Evolutionary conservation across 2,797 vertebrate species (phyloP), one percentile per base, ranked within the genome.

Genomic region (Geotrypetes seraphini): DNA sequence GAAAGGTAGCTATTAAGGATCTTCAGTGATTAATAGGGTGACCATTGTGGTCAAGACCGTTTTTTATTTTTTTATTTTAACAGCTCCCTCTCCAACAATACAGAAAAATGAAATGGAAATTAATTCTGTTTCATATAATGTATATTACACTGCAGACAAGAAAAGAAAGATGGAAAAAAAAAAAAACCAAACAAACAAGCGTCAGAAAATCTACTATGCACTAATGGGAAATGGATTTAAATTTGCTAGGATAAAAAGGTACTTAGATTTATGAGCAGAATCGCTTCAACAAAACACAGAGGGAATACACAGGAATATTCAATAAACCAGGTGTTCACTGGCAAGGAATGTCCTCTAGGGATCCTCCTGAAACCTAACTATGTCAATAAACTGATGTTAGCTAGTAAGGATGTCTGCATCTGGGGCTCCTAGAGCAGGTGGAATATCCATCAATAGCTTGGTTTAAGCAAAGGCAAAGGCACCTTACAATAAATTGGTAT

Each of bases 21-120:
- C 33, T 61, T 61, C 61, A 67, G 51, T 61, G 63, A 61, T 52
- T 59, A n/a, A n/a, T n/a, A n/a, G n/a, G n/a, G n/a, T n/a, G n/a
- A n/a, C n/a, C n/a, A n/a, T n/a, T n/a, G n/a, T n/a, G n/a, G n/a
- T n/a, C n/a, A n/a, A n/a, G n/a, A n/a, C n/a, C n/a, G n/a, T n/a
- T n/a, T n/a, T n/a, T n/a, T n/a, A n/a, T n/a, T n/a, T n/a, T n/a
- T n/a, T n/a, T n/a, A n/a, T n/a, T n/a, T n/a, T n/a, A n/a, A n/a
- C n/a, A n/a, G n/a, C n/a, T n/a, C n/a, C n/a, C n/a, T n/a, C n/a
- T n/a, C n/a, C n/a, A n/a, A n/a, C n/a, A n/a, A n/a, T n/a, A n/a
- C n/a, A n/a, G n/a, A n/a, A n/a, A n/a, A n/a, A n/a, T n/a, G n/a
- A n/a, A n/a, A n/a, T n/a, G n/a, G n/a, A n/a, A n/a, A n/a, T n/a